Conservation (phyloP, 2,888 invertebrate genomes). For the Melanargia galathea region DNA sequence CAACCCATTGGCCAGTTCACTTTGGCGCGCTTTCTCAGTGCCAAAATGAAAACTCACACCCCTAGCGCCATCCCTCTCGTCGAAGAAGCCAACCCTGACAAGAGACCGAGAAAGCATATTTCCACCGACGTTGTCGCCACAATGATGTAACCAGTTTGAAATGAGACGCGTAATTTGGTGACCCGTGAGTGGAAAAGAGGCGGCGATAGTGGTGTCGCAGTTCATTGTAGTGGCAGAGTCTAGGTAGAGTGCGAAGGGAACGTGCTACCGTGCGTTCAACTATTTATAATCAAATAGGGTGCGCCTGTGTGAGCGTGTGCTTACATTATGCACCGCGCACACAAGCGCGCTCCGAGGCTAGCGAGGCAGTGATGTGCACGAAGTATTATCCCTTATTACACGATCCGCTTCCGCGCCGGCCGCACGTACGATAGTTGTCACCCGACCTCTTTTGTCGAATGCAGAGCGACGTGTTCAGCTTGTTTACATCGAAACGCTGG, state of each 20-base stretch:
- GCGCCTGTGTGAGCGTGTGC: constrained; percentile 67
- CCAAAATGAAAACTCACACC: constrained; percentile 54
- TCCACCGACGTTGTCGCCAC: constrained; percentile 58
- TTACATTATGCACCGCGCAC: constrained; percentile 76
- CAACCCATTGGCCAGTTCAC: constrained; percentile 63
- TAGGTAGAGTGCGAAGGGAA: constrained; percentile 78
- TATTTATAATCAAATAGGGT: constrained; percentile 79
- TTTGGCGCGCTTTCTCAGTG: constrained; percentile 78
- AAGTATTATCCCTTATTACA: constrained; percentile 81
- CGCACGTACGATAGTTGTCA: constrained; percentile 76
- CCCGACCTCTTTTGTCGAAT: constrained; percentile 68
- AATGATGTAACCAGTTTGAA: constrained; percentile 73
- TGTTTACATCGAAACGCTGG: constrained; percentile 72
- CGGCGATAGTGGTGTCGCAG: constrained; percentile 59
- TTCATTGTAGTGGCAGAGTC: constrained; percentile 75
- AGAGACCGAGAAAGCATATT: constrained; percentile 60
- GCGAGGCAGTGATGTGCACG: constrained; percentile 80
- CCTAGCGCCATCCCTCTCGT: constrained; percentile 56
- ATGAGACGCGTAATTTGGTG: constrained; percentile 53
- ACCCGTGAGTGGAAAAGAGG: constrained; percentile 55
- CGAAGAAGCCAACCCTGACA: constrained; percentile 47
- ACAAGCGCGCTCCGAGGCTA: constrained; percentile 57
- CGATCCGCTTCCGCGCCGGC: constrained; percentile 73
- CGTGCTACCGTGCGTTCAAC: constrained; percentile 81
- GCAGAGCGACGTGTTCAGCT: constrained; percentile 69